These are phyloP conservation scores for Mesembrinibis cayennensis DNA, from an alignment of 2,113 vertebrate genomes.

Conservation along the genomic window DNA sequence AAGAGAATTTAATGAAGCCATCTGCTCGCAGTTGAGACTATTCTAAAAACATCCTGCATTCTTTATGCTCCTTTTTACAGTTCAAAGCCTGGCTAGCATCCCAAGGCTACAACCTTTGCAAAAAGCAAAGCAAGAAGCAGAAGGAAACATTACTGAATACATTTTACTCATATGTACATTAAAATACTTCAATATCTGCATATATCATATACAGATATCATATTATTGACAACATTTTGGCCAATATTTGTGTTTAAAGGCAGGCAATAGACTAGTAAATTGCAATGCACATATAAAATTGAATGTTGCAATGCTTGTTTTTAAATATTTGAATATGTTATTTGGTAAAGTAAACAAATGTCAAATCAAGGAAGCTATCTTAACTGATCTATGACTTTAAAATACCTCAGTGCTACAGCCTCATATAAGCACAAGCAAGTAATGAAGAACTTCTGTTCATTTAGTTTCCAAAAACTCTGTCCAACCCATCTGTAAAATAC, in stretches of 20 bases:
- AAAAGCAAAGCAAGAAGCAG: not conserved
- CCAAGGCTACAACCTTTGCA: not conserved
- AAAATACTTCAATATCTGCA: not conserved
- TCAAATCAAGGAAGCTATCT: not conserved
- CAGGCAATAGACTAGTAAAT: not conserved
- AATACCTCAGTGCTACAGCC: not conserved
- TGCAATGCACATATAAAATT: not conserved
- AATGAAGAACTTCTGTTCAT: accelerated
- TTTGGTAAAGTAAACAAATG: not conserved
- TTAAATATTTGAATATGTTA: not conserved
- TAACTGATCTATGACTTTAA: not conserved
- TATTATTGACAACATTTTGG: not conserved
- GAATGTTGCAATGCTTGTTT: not conserved
- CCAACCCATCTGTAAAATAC: not conserved
- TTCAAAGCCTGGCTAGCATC: constrained; percentile 3
- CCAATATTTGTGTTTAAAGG: not conserved
- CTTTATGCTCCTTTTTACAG: not conserved
- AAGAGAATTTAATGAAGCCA: constrained; percentile 36
- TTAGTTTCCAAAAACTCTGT: not conserved
- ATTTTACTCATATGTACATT: not conserved
- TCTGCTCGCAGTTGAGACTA: not conserved
- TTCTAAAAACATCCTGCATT: not conserved
- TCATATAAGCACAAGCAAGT: not conserved
- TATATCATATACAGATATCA: not conserved
- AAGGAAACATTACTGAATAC: not conserved